Base-by-base conservation (phyloP, 1,140 invertebrate species). In the Onthophagus taurus region DNA sequence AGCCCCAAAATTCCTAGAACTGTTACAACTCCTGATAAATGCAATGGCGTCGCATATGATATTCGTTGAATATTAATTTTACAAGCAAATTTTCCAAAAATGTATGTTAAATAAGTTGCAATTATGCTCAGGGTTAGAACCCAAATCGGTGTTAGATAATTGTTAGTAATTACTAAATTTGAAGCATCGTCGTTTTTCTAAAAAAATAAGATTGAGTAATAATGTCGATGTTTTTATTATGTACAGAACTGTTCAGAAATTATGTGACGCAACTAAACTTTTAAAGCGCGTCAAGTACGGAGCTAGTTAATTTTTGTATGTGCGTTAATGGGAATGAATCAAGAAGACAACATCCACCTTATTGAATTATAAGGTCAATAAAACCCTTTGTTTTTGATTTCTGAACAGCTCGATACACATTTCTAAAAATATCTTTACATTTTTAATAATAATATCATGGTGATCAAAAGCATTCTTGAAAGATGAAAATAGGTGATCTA, bases 31-130 rank as follows among this genome's bases (percentile, higher is more conserved):
- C 82, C 74, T 0, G 76, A 72, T 23, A 91, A 62, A 54, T 69
- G 83, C 0, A 89, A 68, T 0, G 89, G 85, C 42, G 90, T 70
- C 0, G 86, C 81, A 57, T 81, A 89, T 50, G 85, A 81, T 55
- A 88, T 81, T 31, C 75, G 74, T 59, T 89, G 85, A 59, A 89
- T 88, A 59, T 83, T 75, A 45, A 89, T 85, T 70, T 85, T 85
- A 61, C 83, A 88, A 7, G 85, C 76, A 54, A 87, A 88, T 72
- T 85, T 88, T 16, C 75, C 79, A 53, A 82, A 78, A 47, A 79
- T 72, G 55, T 86, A 88, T 53, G 76, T 77, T 8, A 82, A 49
- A 47, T 83, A 77, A 12, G 80, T 72, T 0, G 76, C 67, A 4
- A 70, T 34, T 16, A 79, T 70, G 55, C 88, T 83, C 37, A 81